Conservation (phyloP, 2,113 vertebrate genomes). For the Nymphicus hollandicus region DNA sequence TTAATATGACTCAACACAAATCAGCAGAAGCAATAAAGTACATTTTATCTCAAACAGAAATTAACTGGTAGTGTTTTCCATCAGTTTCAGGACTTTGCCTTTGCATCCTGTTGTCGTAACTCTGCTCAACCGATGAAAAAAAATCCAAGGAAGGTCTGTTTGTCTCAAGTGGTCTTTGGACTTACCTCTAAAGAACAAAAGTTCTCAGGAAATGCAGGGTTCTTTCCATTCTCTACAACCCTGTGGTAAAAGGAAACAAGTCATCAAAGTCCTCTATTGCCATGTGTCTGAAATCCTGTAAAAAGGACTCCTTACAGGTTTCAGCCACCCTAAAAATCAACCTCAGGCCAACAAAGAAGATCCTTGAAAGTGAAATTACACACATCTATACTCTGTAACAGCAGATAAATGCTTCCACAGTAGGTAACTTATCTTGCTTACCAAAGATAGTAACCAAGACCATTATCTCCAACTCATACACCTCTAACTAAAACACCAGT, state of each 20-base stretch:
- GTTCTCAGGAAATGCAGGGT: constrained; percentile 40
- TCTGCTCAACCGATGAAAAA: background rate
- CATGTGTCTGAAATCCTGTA: background rate
- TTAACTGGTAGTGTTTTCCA: background rate
- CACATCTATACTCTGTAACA: background rate
- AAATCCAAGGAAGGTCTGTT: background rate
- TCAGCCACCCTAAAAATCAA: background rate
- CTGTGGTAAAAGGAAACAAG: constrained; percentile 52
- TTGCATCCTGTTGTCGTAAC: background rate
- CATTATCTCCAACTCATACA: background rate
- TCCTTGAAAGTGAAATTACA: background rate
- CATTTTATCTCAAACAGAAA: background rate
- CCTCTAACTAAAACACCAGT: background rate
- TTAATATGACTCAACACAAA: background rate
- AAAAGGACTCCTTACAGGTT: background rate
- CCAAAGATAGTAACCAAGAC: background rate
- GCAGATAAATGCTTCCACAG: background rate
- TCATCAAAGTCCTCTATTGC: constrained; percentile 38
- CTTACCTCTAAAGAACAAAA: constrained; percentile 53
- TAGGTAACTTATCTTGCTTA: background rate
- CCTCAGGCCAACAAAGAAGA: background rate
- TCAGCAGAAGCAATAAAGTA: background rate
- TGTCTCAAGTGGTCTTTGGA: background rate
- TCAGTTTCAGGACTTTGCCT: background rate
- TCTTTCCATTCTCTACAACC: constrained; percentile 55